phyloP scores from a whole-genome alignment of 2,113 vertebrate genomes.

The Triplophysa tibetana region DNA sequence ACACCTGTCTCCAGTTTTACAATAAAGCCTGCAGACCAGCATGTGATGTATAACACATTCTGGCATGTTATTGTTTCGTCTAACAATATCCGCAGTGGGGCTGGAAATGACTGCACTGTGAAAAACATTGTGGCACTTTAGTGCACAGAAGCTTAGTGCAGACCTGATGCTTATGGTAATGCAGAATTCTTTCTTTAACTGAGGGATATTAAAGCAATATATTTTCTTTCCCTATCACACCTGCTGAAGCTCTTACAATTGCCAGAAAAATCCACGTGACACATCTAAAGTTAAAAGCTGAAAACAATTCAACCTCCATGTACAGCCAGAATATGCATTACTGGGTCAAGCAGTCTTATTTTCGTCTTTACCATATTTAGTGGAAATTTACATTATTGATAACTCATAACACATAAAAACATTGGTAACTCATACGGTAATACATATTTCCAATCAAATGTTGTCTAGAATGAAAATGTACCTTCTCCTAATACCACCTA shows the following conservation, averaged over 20 bases:
- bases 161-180: conserved; percentile 6
- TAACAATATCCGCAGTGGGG: conserved; percentile 20
- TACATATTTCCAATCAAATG: too few species aligned
- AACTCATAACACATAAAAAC: too few species aligned
- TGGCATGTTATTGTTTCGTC: conserved; percentile 32
- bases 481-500: too few species aligned
- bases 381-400: too few species aligned
- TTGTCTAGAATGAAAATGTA: too few species aligned
- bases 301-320: background rate
- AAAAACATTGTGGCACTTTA: conserved; percentile 5
- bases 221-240: conserved; percentile 5
- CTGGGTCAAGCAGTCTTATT: background rate
- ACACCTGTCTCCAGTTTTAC: background rate
- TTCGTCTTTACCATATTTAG: background rate
- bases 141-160: conserved; percentile 22
- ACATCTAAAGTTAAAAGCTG: background rate
- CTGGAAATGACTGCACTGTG: conserved; percentile 17
- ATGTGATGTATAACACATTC: conserved; percentile 22
- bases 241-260: background rate
- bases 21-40: conserved; percentile 32
- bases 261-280: background rate
- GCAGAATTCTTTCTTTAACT: background rate
- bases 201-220: conserved; percentile 24
- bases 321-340: too few species aligned
- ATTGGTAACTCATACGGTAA: too few species aligned